Base-by-base conservation (phyloP, 2,797 vertebrate genomes). In the Falco rusticolus region DNA sequence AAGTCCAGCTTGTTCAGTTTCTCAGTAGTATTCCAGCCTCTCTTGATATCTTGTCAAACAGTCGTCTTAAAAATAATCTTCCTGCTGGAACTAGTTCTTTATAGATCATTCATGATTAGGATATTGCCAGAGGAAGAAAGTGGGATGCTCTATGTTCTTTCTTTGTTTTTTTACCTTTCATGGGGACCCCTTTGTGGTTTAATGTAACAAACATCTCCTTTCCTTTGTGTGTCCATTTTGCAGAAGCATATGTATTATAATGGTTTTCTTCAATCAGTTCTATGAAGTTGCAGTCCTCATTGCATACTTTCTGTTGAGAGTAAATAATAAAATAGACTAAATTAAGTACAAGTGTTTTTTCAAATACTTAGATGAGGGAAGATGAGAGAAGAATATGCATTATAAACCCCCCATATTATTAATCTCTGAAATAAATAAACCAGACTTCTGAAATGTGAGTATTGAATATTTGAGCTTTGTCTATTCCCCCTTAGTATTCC, bases 191-290 rank as follows among this genome's bases (percentile, higher is more conserved):
- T 92, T 99, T 99, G 95, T 99, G 99, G 75, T 98, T 99, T 97
- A 99, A 97, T n/a, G 99, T 98, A 91, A 99, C 98, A 98, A 99
- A 99, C 99, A 99, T 99, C 94, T 99, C 98, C 95, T 98, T 99
- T 93, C 99, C 98, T 94, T 97, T 97, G 97, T 98, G 98, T 97
- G 98, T 99, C 99, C 99, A 99, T 97, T 98, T 99, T 96, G 98
- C 98, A 68, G 99, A 99, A 90, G 99, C 98, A n/a, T 99, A 99
- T 7, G 99, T 99, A 22, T 99, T 99, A 93, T 99, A 99, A 96
- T 99, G 99, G 96, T 99, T 99, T 98, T 99, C 99, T 98, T 99
- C 98, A 97, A 99, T 99, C 92, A 99, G 97, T 97, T 99, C 99
- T 94, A 99, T 99, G 97, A 99, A 99, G 98, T 99, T 99, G 98